Base-by-base conservation (phyloP, 2,888 invertebrate species). In the Cabera pusaria region DNA sequence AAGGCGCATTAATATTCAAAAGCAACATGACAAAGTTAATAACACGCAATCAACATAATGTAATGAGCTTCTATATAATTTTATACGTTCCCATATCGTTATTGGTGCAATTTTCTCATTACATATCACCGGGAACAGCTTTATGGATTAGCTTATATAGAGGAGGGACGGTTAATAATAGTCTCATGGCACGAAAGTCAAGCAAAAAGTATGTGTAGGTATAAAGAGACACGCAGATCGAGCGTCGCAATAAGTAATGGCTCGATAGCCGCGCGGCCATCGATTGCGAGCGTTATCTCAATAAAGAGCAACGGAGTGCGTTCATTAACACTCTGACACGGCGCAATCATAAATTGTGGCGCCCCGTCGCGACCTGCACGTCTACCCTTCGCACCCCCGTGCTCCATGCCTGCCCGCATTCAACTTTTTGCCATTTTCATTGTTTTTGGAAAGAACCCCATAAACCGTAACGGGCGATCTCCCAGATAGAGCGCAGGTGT, bases 271-370 rank as follows among this genome's bases (percentile, higher is more conserved):
- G 49, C 64, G 53, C 57, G 48, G 64, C 67, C 68, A 73, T 76
- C 73, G 77, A 78, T 84, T 83, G 79, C 79, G 63, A 77, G 73
- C 79, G 79, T 81, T 86, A 87, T 87, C 86, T 88, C 85, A 86
- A 88, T 87, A 87, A 87, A 87, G 85, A 82, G 74, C 82, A 84
- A 81, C 84, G 73, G 78, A 84, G 84, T 80, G 83, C 79, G 81
- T 86, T 87, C 87, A 87, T 88, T 87, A 88, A 81, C 81, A 82
- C 83, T 81, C 79, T 86, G 86, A 85, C 87, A 82, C 79, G 78
- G 75, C 70, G 79, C 71, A 79, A 85, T 87, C 87, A 85, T 88
- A 87, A 88, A 88, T 87, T 83, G 75, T 76, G 84, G 82, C 76
- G 69, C 84, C 87, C 86, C 76, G 81, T 67, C 70, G 87, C 73